Evolutionary conservation across 2,113 vertebrate genomes (phyloP), one percentile per base, ranked within the genome.

Genomic region (Coptodon rendalli): DNA sequence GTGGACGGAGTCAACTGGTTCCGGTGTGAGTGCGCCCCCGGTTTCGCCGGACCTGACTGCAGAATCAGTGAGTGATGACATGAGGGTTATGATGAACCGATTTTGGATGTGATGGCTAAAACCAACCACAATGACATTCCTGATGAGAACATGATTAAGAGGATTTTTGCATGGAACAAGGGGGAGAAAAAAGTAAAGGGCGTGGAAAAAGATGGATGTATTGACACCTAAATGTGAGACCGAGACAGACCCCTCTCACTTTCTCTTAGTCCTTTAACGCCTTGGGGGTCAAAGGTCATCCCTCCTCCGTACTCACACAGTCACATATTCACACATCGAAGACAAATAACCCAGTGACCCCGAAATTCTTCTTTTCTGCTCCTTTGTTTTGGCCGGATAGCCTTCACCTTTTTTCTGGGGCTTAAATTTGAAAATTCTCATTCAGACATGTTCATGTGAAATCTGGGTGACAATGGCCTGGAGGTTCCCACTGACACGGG

Each of bases 1-100:
- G 97, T 99, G 2, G 98, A 99, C 4, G 98, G 98, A 3, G 94
- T 99, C 94, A 99, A 99, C 96, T 99, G 98, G 98, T 99, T 99
- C 92, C 97, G 98, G 31, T 99, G 98, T 7, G 97, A 99, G 91
- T 99, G 98, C 1, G 97, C 98, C 0, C 98, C 98, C 0, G 98
- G 98, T 4, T 99, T 99, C 19, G 97, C 98, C 1, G 98, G 98
- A 29, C 98, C 98, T 0, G 98, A 99, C 96, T 99, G 98, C 91
- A 97, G 98, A 93, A 99, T 99, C 92, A 99, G 99, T 99, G 96
- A 99, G 99, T 97, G 87, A 40, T 73, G 27, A 34, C 43, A 83
- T 19, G 43, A 76, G 9, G 9, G 43, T 48, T 76, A 50, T 5
- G 71, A 76, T 76, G 71, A 76, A 76, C 45, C 0, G 6, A 76